A percentile compares a stretch with the other conserved stretches of the same genome.
phyloP scores from a whole-genome alignment of 2,113 vertebrate genomes.

The Microtus oregoni region DNA sequence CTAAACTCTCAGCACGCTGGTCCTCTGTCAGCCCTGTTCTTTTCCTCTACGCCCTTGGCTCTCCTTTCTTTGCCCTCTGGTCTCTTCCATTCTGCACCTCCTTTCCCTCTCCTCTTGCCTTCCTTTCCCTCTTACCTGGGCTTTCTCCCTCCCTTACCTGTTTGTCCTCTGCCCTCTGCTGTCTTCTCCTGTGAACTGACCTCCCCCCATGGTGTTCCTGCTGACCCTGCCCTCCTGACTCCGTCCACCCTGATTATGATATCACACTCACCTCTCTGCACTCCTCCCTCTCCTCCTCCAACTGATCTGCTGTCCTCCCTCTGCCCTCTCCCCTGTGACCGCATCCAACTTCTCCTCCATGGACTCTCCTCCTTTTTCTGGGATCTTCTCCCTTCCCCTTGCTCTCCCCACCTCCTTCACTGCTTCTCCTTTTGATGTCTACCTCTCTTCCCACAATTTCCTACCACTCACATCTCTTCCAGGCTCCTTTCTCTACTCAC shows the following conservation, averaged over 20 bases:
- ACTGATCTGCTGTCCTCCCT: neutral
- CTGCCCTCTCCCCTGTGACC: neutral
- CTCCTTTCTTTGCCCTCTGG: neutral
- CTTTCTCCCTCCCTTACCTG: neutral
- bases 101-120: neutral
- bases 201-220: neutral
- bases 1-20: too few species aligned
- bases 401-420: neutral
- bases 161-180: neutral
- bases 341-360: neutral
- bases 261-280: neutral
- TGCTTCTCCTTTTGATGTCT: neutral
- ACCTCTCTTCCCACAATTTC: neutral
- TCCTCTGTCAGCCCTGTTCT: neutral
- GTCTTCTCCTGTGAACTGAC: neutral
- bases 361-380: neutral
- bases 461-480: neutral
- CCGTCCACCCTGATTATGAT: neutral
- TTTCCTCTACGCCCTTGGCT: neutral
- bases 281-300: neutral
- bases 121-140: too few species aligned
- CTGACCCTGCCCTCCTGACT: neutral
- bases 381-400: neutral
- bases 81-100: neutral
- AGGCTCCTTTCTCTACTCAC: neutral